Evolutionary conservation across 2,888 invertebrate species (phyloP).

Genomic region (Drosophila nr. fundita): DNA sequence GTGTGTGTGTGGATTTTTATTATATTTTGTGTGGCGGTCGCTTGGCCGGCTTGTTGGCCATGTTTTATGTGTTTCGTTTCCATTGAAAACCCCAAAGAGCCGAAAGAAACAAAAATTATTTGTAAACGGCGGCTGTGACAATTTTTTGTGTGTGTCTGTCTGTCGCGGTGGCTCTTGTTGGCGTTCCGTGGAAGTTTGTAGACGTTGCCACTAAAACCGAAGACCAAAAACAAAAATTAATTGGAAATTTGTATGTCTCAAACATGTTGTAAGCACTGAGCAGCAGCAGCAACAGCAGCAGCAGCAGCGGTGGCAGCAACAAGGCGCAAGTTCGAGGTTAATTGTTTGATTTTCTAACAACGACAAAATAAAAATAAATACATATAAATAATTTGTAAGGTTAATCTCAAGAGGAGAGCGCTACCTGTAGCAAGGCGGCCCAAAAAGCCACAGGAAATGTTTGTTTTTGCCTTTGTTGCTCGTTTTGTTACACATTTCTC

Average conservation of each 20-base stretch:
- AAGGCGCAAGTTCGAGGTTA: constrained; percentile 76
- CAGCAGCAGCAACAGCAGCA: constrained; percentile 34
- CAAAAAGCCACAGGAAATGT: constrained; percentile 71
- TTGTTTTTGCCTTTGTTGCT: constrained; percentile 26
- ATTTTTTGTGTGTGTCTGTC: constrained; percentile 46
- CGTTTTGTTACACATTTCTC: constrained; percentile 53
- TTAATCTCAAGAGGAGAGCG: constrained; percentile 65
- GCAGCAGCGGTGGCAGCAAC: constrained; percentile 39
- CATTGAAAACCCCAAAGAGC: constrained; percentile 78
- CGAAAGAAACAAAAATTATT: constrained; percentile 76
- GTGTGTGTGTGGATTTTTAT: constrained; percentile 58
- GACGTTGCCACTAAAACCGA: constrained; percentile 57
- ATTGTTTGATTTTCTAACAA: constrained; percentile 80
- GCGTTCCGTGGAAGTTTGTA: constrained; percentile 69
- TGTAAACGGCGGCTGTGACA: constrained; percentile 79
- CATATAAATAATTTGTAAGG: constrained; percentile 65
- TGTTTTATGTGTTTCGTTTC: constrained; percentile 80
- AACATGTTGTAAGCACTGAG: constrained; percentile 74
- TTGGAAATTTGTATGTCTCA: constrained; percentile 80
- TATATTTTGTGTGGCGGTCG: constrained; percentile 61
- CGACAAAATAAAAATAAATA: constrained; percentile 39
- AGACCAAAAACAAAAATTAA: constrained; percentile 70
- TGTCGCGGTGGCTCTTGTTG: constrained; percentile 41
- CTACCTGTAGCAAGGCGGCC: constrained; percentile 54
- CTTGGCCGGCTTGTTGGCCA: constrained; percentile 67